Base-by-base conservation (phyloP, 2,113 vertebrate species). In the Pristiophorus japonicus region DNA sequence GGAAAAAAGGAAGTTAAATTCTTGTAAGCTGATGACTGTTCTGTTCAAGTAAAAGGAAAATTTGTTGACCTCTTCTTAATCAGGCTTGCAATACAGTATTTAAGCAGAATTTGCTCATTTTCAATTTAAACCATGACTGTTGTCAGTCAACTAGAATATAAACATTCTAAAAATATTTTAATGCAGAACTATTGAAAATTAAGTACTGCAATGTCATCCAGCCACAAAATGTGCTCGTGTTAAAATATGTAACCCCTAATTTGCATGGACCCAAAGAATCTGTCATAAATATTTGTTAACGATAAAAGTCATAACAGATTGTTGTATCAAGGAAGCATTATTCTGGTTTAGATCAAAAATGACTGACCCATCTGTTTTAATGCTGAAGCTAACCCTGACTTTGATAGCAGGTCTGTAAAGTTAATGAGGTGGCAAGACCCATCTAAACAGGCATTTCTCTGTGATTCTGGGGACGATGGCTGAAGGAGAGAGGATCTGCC, bases 1-100 rank as follows among this genome's bases (percentile, higher is more conserved):
- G 34, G 34, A 18, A 63, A 81, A 92, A 92, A 92, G 88, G 59
- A 92, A 92, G 59, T 92, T 92, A 63, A 59, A 92, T 92, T 92
- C 88, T 92, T 20, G n/a, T 63, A 38, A 92, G 12, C 34, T 63
- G n/a, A 88, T 88, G 3, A 70, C 24, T 42, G 38, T 70, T 42
- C 92, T 30, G 45, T 88, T 88, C 27, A 30, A 34, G n/a, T n/a
- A 27, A 91, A 30, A 1, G 91, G 92, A 63, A 38, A 16, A 11
- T 47, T 94, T 59, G 59, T 94, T 16, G 27, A 34, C 66, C 38
- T 27, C 20, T 65, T 24, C 18, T 24, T 67, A 94, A 47, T 94
- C 42, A 47, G 22, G 24, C 59, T 63, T 38, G 22, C 59, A 38
- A 34, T 3, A 30, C 85, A 88, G 51, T 70, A 42, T 73, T 47